Percentiles rank a stretch among this genome's conserved stretches.
phyloP scores from a whole-genome alignment of 2,113 vertebrate genomes.

The Catharus fuscescens region DNA sequence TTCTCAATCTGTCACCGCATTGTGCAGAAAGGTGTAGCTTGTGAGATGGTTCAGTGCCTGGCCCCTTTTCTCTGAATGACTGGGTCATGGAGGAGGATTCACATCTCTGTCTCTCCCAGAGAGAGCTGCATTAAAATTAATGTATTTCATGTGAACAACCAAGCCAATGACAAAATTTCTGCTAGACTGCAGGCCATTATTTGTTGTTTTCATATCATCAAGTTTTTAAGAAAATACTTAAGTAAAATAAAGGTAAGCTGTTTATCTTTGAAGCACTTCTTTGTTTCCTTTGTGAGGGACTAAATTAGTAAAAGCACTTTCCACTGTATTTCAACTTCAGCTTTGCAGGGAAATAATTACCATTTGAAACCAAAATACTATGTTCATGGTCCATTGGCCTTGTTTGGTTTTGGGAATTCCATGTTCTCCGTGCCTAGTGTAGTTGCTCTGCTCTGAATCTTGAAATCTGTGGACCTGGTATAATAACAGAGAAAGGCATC shows the following conservation, averaged over 20 bases:
- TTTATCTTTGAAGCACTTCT: background rate
- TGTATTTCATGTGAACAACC: background rate
- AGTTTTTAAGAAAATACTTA: background rate
- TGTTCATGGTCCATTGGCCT: background rate
- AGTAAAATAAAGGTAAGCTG: background rate
- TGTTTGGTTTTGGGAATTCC: background rate
- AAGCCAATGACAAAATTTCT: background rate
- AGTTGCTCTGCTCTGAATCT: background rate
- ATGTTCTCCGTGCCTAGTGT: background rate
- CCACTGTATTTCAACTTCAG: background rate
- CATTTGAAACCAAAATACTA: background rate
- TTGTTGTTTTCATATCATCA: background rate
- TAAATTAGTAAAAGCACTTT: constrained; percentile 16
- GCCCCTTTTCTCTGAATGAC: background rate
- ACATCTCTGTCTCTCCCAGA: background rate
- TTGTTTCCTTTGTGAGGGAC: constrained; percentile 1
- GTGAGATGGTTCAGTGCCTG: background rate
- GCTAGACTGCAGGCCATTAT: background rate
- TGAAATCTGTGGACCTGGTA: background rate
- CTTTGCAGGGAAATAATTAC: constrained; percentile 18
- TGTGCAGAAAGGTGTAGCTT: background rate
- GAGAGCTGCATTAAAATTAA: background rate
- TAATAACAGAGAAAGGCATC: background rate
- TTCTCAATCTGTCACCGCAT: background rate
- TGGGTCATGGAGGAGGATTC: background rate